Base-by-base conservation (phyloP, 2,888 invertebrate genomes). In the Balanococcus diminutus region DNA sequence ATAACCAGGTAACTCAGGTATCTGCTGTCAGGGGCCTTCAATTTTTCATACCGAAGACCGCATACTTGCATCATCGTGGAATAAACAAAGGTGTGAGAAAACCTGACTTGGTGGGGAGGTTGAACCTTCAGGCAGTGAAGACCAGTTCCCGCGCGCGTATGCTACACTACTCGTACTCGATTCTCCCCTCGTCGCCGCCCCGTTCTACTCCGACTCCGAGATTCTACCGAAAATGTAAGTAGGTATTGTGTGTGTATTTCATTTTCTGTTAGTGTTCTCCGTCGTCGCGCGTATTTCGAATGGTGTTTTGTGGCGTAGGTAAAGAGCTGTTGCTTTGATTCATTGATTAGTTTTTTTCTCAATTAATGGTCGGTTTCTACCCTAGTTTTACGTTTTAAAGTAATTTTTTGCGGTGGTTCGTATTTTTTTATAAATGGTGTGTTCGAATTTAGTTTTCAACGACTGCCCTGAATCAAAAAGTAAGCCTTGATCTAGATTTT, bases 1-100 rank as follows among this genome's bases (percentile, higher is more conserved):
- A n/a, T n/a, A n/a, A n/a, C n/a, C n/a, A n/a, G n/a, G 36, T 36
- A 6, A 8, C 36, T 61, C 61, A 61, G 61, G 61, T 61, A 61
- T 61, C 14, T 51, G n/a, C n/a, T n/a, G n/a, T n/a, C n/a, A n/a
- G n/a, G n/a, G n/a, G n/a, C n/a, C 51, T 61, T 25, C n/a, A 61
- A 61, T 61, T 61, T 61, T 31, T 14, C 67, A 28, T 67, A 14
- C 14, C 28, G 67, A 67, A 28, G 28, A 28, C 75, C 75, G 22
- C 75, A 79, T 79, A 79, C 36, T 79, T 79, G 75, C 19, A 36
- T 25, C n/a, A 2, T 67, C 28, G 67, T 28, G 31, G 67, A 67
- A 67, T 67, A 67, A 67, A 79, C 75, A 79, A 32, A 79, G 75
- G 75, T 79, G 75, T 79, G 75, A 79, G 75, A 79, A 79, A 36